Base-by-base conservation (phyloP, 1,140 invertebrate genomes). In the Phymastichus coffea region DNA sequence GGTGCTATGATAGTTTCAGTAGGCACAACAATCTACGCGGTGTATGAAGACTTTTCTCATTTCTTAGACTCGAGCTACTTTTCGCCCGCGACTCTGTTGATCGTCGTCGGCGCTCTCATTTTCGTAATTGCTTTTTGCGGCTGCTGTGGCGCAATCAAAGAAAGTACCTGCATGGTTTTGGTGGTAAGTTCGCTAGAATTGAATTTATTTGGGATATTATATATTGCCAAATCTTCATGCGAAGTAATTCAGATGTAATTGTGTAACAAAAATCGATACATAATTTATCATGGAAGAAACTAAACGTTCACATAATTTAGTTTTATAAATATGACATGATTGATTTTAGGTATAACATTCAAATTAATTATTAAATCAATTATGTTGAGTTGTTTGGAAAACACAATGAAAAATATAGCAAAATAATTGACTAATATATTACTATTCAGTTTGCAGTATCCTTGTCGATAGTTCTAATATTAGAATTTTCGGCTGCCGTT, bases 401-500 rank as follows among this genome's bases (percentile, higher is more conserved):
- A 58, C 8, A 25, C 26, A 17, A 43, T 43, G 8, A 43, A 9
- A 8, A 8, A 43, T 43, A 43, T 9, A 35, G 8, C n/a, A n/a
- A n/a, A n/a, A n/a, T n/a, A n/a, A n/a, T n/a, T n/a, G n/a, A n/a
- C n/a, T n/a, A n/a, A n/a, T n/a, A n/a, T n/a, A n/a, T n/a, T n/a
- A n/a, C 9, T 59, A 75, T 82, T 37, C 70, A 94, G 92, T 96
- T 94, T 80, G 89, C 89, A 72, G 83, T 91, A 10, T 84, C 89
- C 28, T 77, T 95, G 59, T 84, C 83, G 4, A 41, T 92, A 38
- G 87, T 95, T 7, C 86, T 95, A 51, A 80, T 94, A 25, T 66
- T 95, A 72, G 92, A 95, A 80, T 78, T 95, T 4, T 84, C 88
- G 2, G 91, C 88, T 6, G 90, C 89, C 20, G 88, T 94, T 70